Evolutionary conservation across 1,140 invertebrate species (phyloP), one percentile per base, ranked within the genome.

Genomic region (Drosophila fuyamai): DNA sequence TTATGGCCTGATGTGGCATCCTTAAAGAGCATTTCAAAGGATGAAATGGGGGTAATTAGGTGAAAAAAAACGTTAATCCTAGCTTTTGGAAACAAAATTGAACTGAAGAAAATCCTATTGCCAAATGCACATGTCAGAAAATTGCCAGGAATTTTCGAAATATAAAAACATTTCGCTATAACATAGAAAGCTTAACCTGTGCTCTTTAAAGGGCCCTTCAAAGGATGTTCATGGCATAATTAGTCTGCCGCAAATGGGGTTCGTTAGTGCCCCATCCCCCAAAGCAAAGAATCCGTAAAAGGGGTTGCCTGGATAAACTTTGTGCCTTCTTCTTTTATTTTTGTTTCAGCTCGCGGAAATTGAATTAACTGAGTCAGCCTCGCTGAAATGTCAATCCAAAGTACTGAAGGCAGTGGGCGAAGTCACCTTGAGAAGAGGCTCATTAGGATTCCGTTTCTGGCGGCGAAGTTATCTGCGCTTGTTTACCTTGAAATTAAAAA

Each of bases 401-500:
- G 29, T 56, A 29, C 38, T 32, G 18, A 36, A 35, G 23, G 23
- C 41, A 18, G 43, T 18, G 43, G 50, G 29, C 6, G 32, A 46
- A 51, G 71, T 78, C 61, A 86, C 83, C 83, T 86, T 88, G 57
- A 79, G 81, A 29, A 76, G 81, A 35, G 63, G 72, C 83, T 86
- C 83, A 86, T 86, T 86, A 86, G 76, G 78, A 86, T 86, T 86
- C 83, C 59, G 79, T 86, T 86, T 86, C 48, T 71, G 62, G 50
- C 70, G 54, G 62, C 61, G 40, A 70, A 85, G 81, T 85, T 85
- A 66, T 61, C 68, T 73, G 76, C 57, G 66, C 62, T 70, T 86
- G 79, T 86, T 86, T 86, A 86, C 83, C 83, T 86, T 88, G 62
- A 86, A 86, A 86, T 86, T 86, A 86, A 88, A 83, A 86, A 88